Evolutionary conservation across 64 coral and sea anemone genomes (phyloP), one percentile per base, ranked within the genome.

Genomic region (Orbicella faveolata): DNA sequence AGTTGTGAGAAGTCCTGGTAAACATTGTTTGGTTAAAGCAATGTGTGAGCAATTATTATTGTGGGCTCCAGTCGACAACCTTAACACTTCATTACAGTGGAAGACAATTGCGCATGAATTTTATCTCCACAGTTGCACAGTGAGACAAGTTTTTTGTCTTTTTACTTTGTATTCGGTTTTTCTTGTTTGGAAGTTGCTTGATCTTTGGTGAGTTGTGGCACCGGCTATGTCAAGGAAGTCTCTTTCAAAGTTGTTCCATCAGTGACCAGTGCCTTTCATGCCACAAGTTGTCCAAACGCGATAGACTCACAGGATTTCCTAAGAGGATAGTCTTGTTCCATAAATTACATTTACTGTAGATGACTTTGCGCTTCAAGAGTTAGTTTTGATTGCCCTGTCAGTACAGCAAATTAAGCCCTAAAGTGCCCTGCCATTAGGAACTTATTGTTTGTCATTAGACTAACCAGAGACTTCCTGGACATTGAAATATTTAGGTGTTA

Each of bases 81-180:
- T 59, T 92, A 93, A 93, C 95, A 83, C 90, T 96, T 96, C 94
- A 88, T 94, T 96, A 96, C 95, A 90, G 95, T 96, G 95, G 95
- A 96, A 94, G 95, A 89, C 95, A 96, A 88, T 96, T 96, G 86
- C 91, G 95, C 92, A 96, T 96, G 95, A 96, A 96, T 96, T 96
- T 96, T 93, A 94, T 89, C 92, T 90, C 84, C 95, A 96, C 95
- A 93, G 92, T 63, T 94, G 92, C 88, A 96, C 95, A 96, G 95
- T 96, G 95, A 96, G 95, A 96, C 95, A 94, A 90, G 79, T 79
- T 87, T 92, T 88, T 93, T 93, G 89, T 92, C 84, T 96, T 96
- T 96, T 96, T 84, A 93, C 87, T 91, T 90, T 96, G 81, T 89
- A 90, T 93, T 87, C 82, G 82, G 82, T 85, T 73, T 72, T 85